Percentiles rank a stretch among this genome's conserved stretches.
Evolutionary conservation across 2,797 vertebrate species (phyloP).

Genomic region (Aeoliscus strigatus): DNA sequence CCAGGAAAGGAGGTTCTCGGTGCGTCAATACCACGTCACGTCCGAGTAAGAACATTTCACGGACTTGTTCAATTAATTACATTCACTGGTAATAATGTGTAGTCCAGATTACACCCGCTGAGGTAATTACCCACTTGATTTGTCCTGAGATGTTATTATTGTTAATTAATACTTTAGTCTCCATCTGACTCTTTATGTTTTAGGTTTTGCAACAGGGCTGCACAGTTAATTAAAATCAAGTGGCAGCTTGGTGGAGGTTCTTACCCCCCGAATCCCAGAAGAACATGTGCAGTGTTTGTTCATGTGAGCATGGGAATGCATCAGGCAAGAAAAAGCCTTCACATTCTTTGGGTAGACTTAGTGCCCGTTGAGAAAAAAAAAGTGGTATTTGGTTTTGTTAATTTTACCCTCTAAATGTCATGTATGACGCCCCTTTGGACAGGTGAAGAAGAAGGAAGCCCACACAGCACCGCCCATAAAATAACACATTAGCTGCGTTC

Average conservation of each 20-base stretch:
- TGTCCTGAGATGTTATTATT: constrained; percentile 49
- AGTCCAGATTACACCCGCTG: constrained; percentile 23
- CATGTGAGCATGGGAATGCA: constrained; percentile 33
- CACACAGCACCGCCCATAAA: no score
- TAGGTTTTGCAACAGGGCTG: constrained; percentile 35
- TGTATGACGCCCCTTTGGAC: no score
- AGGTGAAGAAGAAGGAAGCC: no score
- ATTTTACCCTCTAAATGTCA: no score
- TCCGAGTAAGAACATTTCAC: constrained; percentile 34
- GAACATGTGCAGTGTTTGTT: constrained; percentile 29
- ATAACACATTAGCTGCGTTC: constrained; percentile 21
- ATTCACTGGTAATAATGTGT: constrained; percentile 21
- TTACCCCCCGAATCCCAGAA: constrained; percentile 55
- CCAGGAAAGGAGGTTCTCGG: no score
- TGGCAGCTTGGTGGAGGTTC: constrained; percentile 50
- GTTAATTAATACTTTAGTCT: constrained; percentile 66
- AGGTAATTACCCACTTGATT: constrained; percentile 53
- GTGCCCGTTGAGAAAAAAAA: no score
- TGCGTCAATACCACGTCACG: constrained; percentile 1
- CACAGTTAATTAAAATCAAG: constrained; percentile 67
- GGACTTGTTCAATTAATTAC: constrained; percentile 48
- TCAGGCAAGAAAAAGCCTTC: constrained; percentile 6
- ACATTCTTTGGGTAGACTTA: no score
- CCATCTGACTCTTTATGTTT: constrained; percentile 41
- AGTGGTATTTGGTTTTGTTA: no score